Conservation (phyloP, 2,888 invertebrate genomes). For the Ectemnius lituratus region DNA sequence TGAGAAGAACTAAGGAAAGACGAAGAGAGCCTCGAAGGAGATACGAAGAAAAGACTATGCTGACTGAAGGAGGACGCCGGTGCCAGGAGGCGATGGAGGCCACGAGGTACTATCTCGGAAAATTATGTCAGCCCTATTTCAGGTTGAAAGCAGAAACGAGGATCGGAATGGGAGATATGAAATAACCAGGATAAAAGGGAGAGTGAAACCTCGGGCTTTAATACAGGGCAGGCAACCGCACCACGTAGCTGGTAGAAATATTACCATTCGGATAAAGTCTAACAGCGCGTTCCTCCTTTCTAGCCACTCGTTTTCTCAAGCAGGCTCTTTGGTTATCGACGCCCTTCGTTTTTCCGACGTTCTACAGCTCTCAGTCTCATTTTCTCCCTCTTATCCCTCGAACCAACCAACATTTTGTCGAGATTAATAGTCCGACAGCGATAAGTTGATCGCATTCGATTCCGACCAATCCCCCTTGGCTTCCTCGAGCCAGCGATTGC, state of each 20-base stretch:
- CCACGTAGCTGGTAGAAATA: conserved; percentile 61
- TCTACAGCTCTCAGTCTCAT: conserved; percentile 2
- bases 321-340: conserved; percentile 37
- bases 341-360: conserved; percentile 30
- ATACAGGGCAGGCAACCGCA: conserved; percentile 40
- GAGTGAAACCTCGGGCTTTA: conserved; percentile 62
- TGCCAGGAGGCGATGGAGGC: conserved; percentile 29
- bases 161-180: conserved; percentile 66
- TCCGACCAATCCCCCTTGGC: conserved; percentile 3
- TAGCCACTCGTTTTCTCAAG: background rate
- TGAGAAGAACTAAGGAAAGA: conserved; percentile 6
- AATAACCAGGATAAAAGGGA: conserved; percentile 68
- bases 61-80: conserved; percentile 19
- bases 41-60: conserved; percentile 45
- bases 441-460: conserved; percentile 42
- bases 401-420: background rate
- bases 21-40: conserved; percentile 45
- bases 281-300: conserved; percentile 26
- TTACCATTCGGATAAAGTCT: conserved; percentile 63
- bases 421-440: conserved; percentile 43
- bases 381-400: background rate
- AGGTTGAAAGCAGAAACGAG: conserved; percentile 68
- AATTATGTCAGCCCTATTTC: conserved; percentile 74
- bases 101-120: conserved; percentile 69
- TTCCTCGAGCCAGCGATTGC: background rate